Conservation (phyloP, 2,797 vertebrate genomes). For the Protosalanx chinensis region DNA sequence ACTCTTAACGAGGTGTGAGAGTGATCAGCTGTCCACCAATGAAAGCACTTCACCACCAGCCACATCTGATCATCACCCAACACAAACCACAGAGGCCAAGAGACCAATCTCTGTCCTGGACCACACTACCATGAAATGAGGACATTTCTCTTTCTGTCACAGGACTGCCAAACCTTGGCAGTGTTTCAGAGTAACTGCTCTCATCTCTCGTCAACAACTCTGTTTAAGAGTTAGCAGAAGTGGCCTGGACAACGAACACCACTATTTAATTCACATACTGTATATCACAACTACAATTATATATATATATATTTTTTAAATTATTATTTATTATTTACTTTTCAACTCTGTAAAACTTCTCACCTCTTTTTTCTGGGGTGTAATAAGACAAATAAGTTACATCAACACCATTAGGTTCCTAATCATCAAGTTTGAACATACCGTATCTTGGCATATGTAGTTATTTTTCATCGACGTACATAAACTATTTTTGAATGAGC, state of each 20-base stretch:
- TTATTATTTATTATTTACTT: no score
- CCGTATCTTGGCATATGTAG: neutral
- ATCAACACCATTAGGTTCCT: no score
- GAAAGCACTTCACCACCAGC: slow-evolving; percentile 19
- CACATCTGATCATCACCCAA: slow-evolving; percentile 32
- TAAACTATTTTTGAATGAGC: neutral
- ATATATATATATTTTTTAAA: no score
- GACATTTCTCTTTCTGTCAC: slow-evolving; percentile 40
- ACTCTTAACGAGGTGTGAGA: slow-evolving; percentile 55
- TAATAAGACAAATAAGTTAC: neutral
- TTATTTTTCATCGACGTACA: neutral
- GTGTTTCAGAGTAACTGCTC: neutral
- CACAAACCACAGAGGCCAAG: slow-evolving; percentile 31
- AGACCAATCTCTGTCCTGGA: slow-evolving; percentile 23
- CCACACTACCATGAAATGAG: slow-evolving; percentile 43
- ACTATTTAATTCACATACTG: slow-evolving; percentile 25
- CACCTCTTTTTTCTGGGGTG: neutral
- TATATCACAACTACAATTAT: neutral
- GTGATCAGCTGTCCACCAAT: slow-evolving; percentile 32
- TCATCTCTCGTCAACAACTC: no score
- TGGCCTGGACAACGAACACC: neutral
- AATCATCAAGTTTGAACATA: neutral
- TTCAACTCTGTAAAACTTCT: no score
- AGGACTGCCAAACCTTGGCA: slow-evolving; percentile 8
- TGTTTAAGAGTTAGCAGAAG: no score